Percentiles rank a stretch among this genome's conserved stretches.
phyloP scores from a whole-genome alignment of 2,888 invertebrate species.

The Prosopocoilus inquinatus region DNA sequence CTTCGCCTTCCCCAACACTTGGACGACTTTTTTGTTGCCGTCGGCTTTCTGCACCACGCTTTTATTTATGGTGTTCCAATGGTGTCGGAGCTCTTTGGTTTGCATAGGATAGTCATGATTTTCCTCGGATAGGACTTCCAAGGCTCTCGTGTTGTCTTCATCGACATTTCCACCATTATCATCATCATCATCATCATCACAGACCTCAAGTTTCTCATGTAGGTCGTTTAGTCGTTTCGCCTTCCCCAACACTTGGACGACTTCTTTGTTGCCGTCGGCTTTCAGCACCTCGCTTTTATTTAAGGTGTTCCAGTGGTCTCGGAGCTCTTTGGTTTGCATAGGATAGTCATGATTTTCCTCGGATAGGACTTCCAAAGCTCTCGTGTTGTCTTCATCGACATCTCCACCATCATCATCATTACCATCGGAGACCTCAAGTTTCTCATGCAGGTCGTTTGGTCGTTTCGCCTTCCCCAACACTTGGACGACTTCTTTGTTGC shows the following conservation, averaged over 20 bases:
- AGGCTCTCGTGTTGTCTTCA: neutral
- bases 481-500: no score
- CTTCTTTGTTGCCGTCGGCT: conserved; percentile 6
- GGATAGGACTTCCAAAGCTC: neutral
- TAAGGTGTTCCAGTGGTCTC: conserved; percentile 11
- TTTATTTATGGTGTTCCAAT: no score
- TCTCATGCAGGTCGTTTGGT: conserved; percentile 17
- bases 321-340: conserved; percentile 4
- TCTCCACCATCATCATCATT: no score
- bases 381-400: neutral
- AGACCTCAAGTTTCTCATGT: no score
- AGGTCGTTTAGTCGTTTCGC: no score
- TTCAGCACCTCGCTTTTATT: conserved; percentile 7
- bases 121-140: no score
- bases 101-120: conserved; percentile 2
- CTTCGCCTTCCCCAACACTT: neutral
- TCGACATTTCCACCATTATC: neutral
- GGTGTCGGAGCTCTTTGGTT: conserved; percentile 6
- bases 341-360: conserved; percentile 4
- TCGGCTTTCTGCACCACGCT: conserved; percentile 3
- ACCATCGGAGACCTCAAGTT: conserved; percentile 3
- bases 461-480: conserved; percentile 15
- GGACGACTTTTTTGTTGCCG: no score
- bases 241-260: neutral
- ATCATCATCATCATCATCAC: neutral